A percentile compares a stretch with the other conserved stretches of the same genome.
These are phyloP conservation scores for Ptychodera flava DNA, from an alignment of 35 echinoderm and acorn worm genomes.

Conservation along the genomic window DNA sequence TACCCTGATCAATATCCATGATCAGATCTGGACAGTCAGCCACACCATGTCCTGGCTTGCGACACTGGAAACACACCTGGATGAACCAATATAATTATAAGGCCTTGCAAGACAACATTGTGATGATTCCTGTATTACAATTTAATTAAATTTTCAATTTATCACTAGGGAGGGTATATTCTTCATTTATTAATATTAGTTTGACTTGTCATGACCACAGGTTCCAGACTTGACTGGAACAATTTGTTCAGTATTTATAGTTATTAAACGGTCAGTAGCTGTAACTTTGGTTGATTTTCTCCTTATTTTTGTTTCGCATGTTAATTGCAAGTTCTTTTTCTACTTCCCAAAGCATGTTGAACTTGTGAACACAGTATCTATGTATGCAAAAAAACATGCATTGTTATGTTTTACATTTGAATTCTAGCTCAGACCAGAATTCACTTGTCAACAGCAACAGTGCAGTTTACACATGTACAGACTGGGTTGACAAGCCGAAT, in stretches of 20 bases:
- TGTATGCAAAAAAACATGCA: too few relatives aligned
- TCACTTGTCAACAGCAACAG: too few relatives aligned
- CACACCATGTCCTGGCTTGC: slow-evolving; percentile 64
- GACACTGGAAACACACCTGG: slow-evolving; percentile 75
- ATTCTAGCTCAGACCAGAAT: too few relatives aligned
- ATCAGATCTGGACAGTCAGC: slow-evolving; percentile 52
- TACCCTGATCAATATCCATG: slow-evolving; percentile 43
- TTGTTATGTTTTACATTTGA: too few relatives aligned
- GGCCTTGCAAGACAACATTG: neutral
- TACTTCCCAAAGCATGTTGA: too few relatives aligned
- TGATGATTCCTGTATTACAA: neutral
- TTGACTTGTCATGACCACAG: too few relatives aligned
- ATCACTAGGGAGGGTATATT: neutral
- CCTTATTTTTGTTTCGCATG: too few relatives aligned
- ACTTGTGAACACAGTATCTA: too few relatives aligned
- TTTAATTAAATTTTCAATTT: neutral
- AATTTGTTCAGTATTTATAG: neutral
- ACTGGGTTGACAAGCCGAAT: too few relatives aligned
- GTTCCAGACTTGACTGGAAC: neutral
- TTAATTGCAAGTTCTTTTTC: too few relatives aligned
- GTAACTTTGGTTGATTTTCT: too few relatives aligned
- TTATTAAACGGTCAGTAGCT: neutral
- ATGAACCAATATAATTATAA: neutral
- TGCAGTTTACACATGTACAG: too few relatives aligned
- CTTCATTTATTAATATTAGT: neutral